A percentile compares a stretch with the other conserved stretches of the same genome.
These are phyloP conservation scores for Cuculus canorus DNA, from an alignment of 2,797 vertebrate genomes.

Conservation along the genomic window DNA sequence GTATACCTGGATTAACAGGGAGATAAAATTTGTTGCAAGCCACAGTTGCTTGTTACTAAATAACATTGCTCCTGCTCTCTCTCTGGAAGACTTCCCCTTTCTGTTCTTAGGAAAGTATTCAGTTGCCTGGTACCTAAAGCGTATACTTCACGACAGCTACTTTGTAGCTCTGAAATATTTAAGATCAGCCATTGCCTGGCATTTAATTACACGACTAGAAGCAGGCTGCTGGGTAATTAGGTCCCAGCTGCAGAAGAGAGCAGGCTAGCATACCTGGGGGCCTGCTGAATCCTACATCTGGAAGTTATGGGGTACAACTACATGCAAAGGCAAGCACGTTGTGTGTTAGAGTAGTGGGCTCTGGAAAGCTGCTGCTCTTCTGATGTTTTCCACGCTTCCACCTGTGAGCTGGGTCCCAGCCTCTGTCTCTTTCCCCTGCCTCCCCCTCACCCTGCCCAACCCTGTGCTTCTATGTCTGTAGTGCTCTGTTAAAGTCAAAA, in stretches of 20 bases:
- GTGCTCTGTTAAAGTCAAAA: not conserved
- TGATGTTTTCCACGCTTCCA: not conserved
- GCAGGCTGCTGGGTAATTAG: not conserved
- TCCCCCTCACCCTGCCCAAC: accelerated
- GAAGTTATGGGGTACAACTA: not conserved
- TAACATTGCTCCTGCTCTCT: not conserved
- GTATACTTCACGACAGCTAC: not conserved
- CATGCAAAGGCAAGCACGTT: not conserved
- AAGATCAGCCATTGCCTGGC: not conserved
- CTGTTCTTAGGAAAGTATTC: not conserved
- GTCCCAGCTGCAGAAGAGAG: not conserved
- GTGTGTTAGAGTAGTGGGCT: not conserved
- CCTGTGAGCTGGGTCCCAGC: not conserved
- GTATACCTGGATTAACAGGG: not conserved
- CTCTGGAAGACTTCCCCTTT: not conserved
- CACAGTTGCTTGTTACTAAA: not conserved
- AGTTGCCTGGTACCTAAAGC: not conserved
- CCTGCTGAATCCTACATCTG: not conserved
- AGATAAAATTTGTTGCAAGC: not conserved
- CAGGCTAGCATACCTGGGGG: not conserved
- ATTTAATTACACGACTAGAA: not conserved
- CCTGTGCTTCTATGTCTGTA: not conserved
- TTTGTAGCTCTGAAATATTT: not conserved
- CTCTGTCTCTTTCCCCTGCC: not conserved
- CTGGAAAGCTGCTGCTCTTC: not conserved